These are phyloP conservation scores for Metacarcinus magister DNA, from an alignment of 2,888 invertebrate genomes.

Conservation along the genomic window DNA sequence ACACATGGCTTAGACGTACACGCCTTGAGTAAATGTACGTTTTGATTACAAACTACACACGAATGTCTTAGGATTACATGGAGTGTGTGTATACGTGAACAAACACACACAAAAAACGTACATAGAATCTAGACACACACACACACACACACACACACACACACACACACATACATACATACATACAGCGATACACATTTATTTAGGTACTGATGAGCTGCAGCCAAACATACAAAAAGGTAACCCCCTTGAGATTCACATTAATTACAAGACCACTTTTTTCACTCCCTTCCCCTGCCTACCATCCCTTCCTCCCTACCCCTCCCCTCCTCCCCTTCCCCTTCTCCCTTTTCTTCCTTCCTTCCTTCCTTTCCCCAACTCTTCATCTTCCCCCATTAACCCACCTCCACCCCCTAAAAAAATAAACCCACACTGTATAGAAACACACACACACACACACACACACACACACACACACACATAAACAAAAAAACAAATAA, in stretches of 20 bases:
- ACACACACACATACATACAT: conserved; percentile 34
- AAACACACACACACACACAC: neutral
- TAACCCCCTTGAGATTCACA: neutral
- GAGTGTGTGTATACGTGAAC: neutral
- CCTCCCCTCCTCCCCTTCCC: neutral
- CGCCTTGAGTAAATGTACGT: neutral
- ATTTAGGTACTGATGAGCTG: conserved; percentile 22
- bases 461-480: neutral
- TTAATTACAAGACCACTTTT: neutral
- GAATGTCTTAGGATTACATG: no score
- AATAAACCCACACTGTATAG: neutral
- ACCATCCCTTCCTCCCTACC: neutral
- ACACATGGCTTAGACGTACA: no score
- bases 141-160: conserved; percentile 53
- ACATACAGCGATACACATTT: neutral
- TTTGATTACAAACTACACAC: neutral
- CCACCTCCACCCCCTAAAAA: neutral
- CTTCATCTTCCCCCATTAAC: neutral
- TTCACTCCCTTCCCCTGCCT: neutral
- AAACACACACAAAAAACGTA: neutral
- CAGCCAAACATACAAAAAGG: neutral
- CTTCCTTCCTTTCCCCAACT: neutral
- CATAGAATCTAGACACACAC: neutral
- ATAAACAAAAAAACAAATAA: no score
- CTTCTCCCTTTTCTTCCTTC: neutral